Percentiles rank a stretch among this genome's conserved stretches.
These are phyloP conservation scores for Macaca nemestrina DNA, from an alignment of 2,113 vertebrate species.

Conservation along the genomic window DNA sequence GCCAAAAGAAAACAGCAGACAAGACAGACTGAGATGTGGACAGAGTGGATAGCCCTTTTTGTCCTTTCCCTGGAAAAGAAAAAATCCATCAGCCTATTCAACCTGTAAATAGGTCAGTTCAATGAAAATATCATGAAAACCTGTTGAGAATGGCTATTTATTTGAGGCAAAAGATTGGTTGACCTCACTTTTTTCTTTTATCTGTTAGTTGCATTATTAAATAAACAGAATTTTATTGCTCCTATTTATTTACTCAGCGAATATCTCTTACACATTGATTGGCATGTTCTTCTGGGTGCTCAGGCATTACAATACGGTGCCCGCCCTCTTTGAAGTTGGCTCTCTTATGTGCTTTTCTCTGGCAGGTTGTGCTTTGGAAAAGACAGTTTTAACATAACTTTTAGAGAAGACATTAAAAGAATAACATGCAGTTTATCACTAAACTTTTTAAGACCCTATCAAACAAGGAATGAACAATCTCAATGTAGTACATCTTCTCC, in stretches of 20 bases:
- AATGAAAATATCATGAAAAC: background rate
- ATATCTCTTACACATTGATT: background rate
- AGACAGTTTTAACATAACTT: background rate
- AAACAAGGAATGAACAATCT: background rate
- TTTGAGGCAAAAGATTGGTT: background rate
- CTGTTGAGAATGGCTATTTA: background rate
- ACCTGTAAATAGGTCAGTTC: background rate
- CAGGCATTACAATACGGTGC: too few species aligned
- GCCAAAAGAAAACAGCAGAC: background rate
- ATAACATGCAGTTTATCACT: background rate
- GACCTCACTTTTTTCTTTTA: background rate
- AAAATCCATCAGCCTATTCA: background rate
- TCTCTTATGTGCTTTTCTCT: background rate
- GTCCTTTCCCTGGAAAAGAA: background rate
- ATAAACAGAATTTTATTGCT: background rate
- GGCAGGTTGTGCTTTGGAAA: background rate
- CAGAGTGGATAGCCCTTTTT: background rate
- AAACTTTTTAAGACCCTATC: background rate
- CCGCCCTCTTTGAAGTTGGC: background rate
- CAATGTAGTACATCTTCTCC: background rate
- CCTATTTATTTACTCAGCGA: constrained; percentile 12
- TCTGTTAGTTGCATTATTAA: background rate
- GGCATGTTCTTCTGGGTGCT: background rate
- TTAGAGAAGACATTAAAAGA: background rate
- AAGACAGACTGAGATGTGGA: background rate